A percentile compares a stretch with the other conserved stretches of the same genome.
Conservation (phyloP, 2,888 invertebrate species). For the Tupiocoris notatus region DNA sequence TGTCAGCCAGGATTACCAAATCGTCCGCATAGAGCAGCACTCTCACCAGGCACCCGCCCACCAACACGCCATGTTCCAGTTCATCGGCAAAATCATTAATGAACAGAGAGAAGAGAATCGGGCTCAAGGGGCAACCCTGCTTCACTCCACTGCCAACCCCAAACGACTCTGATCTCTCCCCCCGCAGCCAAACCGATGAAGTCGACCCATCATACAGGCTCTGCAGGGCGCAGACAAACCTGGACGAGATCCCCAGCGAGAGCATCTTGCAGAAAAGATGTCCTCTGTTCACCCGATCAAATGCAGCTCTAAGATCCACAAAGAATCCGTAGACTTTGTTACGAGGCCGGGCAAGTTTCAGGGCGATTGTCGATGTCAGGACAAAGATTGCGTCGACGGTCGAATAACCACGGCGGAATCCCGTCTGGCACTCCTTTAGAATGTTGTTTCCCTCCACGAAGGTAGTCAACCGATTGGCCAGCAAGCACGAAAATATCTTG, state of each 20-base stretch:
- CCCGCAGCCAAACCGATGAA: not conserved
- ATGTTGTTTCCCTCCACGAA: slow-evolving; percentile 15
- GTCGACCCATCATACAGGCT: not conserved
- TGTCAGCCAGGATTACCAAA: slow-evolving; percentile 6
- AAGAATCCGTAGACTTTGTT: not conserved
- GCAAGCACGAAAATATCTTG: slow-evolving; percentile 7
- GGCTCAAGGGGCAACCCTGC: slow-evolving; percentile 32
- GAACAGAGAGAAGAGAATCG: slow-evolving; percentile 20
- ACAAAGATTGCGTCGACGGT: slow-evolving; percentile 12
- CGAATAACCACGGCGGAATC: slow-evolving; percentile 19
- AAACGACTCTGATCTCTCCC: not conserved
- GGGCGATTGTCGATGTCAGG: not conserved
- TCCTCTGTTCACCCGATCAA: not conserved
- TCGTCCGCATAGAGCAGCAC: slow-evolving; percentile 13
- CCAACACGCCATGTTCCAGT: not conserved
- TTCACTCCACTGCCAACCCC: not conserved
- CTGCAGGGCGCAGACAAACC: not conserved
- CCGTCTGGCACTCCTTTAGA: slow-evolving; percentile 7
- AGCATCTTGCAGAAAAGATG: not conserved
- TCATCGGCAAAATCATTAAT: slow-evolving; percentile 9
- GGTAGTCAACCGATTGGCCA: slow-evolving; percentile 11
- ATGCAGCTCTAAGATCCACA: slow-evolving; percentile 3
- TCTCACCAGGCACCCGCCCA: not conserved
- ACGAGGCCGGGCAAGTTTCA: not conserved
- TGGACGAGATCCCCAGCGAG: not conserved